Percentiles rank a stretch among this genome's conserved stretches.
phyloP scores from a whole-genome alignment of 2,113 vertebrate species.

The Columba livia region DNA sequence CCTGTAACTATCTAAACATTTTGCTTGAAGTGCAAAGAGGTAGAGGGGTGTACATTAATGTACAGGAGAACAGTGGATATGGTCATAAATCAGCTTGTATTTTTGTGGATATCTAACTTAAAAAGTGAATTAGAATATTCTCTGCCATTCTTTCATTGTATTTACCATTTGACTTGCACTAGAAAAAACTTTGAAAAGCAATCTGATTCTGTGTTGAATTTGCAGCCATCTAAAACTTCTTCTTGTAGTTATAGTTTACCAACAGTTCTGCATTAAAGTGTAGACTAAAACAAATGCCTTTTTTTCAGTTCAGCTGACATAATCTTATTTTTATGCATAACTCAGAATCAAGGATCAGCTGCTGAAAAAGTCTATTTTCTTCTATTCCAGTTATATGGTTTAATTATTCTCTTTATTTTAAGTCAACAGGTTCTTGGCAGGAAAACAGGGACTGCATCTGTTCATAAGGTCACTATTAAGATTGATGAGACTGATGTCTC shows the following conservation, averaged over 20 bases:
- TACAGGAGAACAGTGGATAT: neutral
- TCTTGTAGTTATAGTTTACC: neutral
- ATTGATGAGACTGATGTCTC: constrained; percentile 95
- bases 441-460: constrained; percentile 92
- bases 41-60: neutral
- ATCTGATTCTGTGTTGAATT: neutral
- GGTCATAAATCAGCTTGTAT: neutral
- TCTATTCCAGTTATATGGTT: neutral
- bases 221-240: neutral
- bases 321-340: neutral
- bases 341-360: neutral
- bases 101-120: neutral
- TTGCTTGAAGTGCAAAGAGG: neutral
- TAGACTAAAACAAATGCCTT: neutral
- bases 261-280: neutral
- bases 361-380: neutral
- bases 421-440: constrained; percentile 97
- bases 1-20: neutral
- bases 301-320: neutral
- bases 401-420: constrained; percentile 55
- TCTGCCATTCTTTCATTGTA: neutral
- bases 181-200: neutral
- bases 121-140: neutral
- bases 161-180: neutral
- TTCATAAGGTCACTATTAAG: constrained; percentile 96